Evolutionary conservation across 1,140 invertebrate genomes (phyloP).

Genomic region (Drosophila bocqueti): DNA sequence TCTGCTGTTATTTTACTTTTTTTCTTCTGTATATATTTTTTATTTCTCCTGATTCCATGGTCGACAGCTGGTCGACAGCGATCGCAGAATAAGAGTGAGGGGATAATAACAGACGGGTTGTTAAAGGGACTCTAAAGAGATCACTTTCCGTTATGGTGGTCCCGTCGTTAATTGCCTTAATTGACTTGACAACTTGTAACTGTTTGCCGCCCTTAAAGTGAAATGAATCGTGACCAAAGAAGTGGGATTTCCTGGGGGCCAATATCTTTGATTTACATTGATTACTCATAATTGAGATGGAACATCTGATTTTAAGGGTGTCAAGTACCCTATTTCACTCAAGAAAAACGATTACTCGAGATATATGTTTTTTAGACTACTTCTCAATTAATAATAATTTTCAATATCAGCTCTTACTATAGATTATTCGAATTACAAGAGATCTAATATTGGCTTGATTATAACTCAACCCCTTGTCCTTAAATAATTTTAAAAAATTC

Average conservation of each 20-base stretch:
- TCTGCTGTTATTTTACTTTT: conserved; percentile 15
- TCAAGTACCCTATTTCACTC: neutral
- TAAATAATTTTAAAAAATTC: neutral
- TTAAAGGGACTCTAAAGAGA: conserved; percentile 17
- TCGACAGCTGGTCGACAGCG: conserved; percentile 36
- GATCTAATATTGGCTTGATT: too few relatives aligned
- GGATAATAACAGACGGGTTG: conserved; percentile 12
- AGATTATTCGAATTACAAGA: too few relatives aligned
- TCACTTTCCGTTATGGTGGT: conserved; percentile 71
- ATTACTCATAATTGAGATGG: conserved; percentile 36
- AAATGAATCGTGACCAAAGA: conserved; percentile 22
- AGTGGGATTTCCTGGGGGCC: neutral
- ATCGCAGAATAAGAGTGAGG: neutral
- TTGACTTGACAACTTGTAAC: conserved; percentile 63
- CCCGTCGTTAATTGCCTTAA: conserved; percentile 62
- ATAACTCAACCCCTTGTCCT: neutral
- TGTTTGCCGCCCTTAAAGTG: conserved; percentile 27
- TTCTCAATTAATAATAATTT: neutral
- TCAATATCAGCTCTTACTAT: too few relatives aligned
- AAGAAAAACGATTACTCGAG: neutral
- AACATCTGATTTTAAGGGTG: neutral
- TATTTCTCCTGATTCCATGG: conserved; percentile 11
- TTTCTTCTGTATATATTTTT: neutral
- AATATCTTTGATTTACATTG: conserved; percentile 28
- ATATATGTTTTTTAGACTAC: neutral